Conservation (phyloP, 2,797 vertebrate genomes). For the Nannoperca australis region DNA sequence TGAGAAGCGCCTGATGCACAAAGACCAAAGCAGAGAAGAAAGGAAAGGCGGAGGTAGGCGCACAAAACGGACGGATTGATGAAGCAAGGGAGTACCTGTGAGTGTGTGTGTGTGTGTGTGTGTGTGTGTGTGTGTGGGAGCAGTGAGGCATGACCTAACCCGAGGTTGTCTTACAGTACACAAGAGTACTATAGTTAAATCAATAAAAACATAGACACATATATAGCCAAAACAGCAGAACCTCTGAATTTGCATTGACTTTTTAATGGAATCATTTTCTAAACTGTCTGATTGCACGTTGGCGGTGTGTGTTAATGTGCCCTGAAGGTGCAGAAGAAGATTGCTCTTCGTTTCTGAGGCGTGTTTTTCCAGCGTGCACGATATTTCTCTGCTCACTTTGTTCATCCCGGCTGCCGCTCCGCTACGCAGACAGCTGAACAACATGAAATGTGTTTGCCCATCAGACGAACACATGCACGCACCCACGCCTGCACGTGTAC, state of each 20-base stretch:
- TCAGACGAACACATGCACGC: conserved; percentile 42
- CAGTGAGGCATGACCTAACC: conserved; percentile 1
- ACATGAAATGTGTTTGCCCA: conserved; percentile 51
- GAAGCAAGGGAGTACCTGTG: neutral
- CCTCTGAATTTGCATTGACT: neutral
- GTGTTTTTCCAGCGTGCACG: neutral
- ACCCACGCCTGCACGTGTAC: conserved; percentile 28
- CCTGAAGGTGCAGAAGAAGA: neutral
- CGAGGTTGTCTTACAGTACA: neutral
- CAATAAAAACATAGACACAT: conserved; percentile 1
- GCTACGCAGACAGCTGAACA: conserved; percentile 51
- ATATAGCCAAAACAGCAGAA: neutral
- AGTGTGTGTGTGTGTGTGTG: conserved; percentile 14
- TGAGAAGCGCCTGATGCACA: neutral
- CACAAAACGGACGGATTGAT: neutral
- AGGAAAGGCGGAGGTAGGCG: neutral
- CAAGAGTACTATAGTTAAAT: neutral
- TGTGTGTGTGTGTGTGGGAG: neutral
- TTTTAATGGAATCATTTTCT: neutral
- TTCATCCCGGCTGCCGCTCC: conserved; percentile 30
- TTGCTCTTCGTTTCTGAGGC: neutral
- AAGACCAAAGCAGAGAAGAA: conserved; percentile 6
- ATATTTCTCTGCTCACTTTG: conserved; percentile 28
- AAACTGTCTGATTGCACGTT: neutral
- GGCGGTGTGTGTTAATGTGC: neutral